Conservation (phyloP, 2,888 invertebrate genomes). For the Eupithecia insigniata region DNA sequence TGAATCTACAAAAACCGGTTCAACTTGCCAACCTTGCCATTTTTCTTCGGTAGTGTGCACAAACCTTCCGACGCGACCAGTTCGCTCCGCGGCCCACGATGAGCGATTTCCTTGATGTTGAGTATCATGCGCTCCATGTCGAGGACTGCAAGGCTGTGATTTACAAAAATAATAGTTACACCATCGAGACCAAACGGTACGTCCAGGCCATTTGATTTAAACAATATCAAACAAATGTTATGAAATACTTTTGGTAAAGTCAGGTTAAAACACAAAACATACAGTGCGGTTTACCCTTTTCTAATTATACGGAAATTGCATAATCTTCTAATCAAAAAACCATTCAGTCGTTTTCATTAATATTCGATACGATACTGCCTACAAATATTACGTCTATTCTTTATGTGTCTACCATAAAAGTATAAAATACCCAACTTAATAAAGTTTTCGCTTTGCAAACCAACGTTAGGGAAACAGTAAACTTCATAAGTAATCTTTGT, state of each 20-base stretch:
- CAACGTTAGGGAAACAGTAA: neutral
- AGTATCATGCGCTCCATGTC: conserved; percentile 20
- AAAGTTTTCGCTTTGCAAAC: neutral
- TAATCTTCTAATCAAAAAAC: neutral
- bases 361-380: neutral
- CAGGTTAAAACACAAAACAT: neutral
- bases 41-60: conserved; percentile 22
- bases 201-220: conserved; percentile 2
- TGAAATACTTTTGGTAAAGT: neutral
- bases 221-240: neutral
- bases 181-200: conserved; percentile 22
- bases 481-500: neutral
- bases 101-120: conserved; percentile 22
- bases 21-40: conserved; percentile 5
- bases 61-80: conserved; percentile 11
- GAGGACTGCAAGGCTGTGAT: conserved; percentile 5
- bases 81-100: conserved; percentile 17
- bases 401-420: neutral
- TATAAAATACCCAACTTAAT: neutral
- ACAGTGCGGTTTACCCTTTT: neutral
- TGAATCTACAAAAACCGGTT: conserved; percentile 19
- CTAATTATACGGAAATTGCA: neutral
- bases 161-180: conserved; percentile 17
- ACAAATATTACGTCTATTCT: neutral
- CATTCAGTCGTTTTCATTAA: neutral